Conservation (phyloP, 1,140 invertebrate genomes). For the Apis mellifera region Amel_HAv3.1 CM009938.2:10325001-10325500, state of each 20-base stretch:
- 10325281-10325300: neutral
- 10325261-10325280: neutral
- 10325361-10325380: conserved; percentile 29
- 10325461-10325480: neutral
- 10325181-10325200: neutral
- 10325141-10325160: neutral
- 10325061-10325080: too few relatives aligned
- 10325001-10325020: too few relatives aligned
- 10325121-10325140: neutral
- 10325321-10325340: conserved; percentile 25
- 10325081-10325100: neutral
- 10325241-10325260: neutral
- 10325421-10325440: neutral
- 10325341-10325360: neutral
- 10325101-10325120: neutral
- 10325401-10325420: neutral
- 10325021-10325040: too few relatives aligned
- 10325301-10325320: conserved; percentile 17
- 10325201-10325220: neutral
- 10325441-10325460: neutral
- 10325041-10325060: too few relatives aligned
- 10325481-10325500: too few relatives aligned
- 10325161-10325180: neutral
- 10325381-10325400: neutral
- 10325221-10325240: conserved; percentile 1